Conservation (phyloP, 2,888 invertebrate genomes). For the Euphydryas editha region DNA sequence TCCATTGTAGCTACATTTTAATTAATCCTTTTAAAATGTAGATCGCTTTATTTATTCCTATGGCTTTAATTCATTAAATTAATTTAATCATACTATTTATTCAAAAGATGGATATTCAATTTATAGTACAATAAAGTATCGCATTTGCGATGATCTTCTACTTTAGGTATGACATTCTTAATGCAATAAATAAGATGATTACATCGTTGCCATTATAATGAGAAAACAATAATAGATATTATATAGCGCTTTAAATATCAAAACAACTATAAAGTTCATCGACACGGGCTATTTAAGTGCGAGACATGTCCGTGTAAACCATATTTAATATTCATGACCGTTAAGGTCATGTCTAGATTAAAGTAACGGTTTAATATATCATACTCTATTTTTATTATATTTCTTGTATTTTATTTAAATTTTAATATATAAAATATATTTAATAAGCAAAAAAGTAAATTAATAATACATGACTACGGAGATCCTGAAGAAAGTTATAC, state of each 20-base stretch:
- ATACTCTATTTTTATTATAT: constrained; percentile 17
- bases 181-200: not conserved
- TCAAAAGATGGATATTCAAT: too few relatives aligned
- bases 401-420: not conserved
- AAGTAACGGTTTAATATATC: constrained; percentile 44
- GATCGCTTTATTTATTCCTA: not conserved
- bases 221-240: constrained; percentile 24
- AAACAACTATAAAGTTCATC: constrained; percentile 64
- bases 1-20: not conserved
- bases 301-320: constrained; percentile 54
- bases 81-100: too few relatives aligned
- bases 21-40: not conserved
- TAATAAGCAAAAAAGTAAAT: not conserved
- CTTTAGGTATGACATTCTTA: not conserved
- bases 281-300: constrained; percentile 64
- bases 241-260: constrained; percentile 45
- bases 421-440: not conserved
- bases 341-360: constrained; percentile 49
- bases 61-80: not conserved
- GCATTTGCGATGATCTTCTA: not conserved
- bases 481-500: constrained; percentile 29
- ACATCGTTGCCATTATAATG: constrained; percentile 18
- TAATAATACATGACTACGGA: not conserved
- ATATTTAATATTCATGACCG: constrained; percentile 62
- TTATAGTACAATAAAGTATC: too few relatives aligned